Base-by-base conservation (phyloP, 1,140 invertebrate species). In the Paraescarpia echinospica region DNA sequence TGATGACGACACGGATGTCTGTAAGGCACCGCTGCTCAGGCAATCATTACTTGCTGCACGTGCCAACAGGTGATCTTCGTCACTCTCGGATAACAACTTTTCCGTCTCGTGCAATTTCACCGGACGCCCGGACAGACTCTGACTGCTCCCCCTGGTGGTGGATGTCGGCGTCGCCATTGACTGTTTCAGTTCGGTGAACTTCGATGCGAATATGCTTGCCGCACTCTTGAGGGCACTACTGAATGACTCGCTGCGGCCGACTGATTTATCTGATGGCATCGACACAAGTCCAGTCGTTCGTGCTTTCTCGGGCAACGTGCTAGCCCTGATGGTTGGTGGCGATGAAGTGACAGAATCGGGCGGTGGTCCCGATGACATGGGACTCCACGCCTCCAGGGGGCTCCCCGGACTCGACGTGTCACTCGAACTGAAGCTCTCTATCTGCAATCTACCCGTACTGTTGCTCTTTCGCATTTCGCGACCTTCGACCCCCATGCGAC, bases 141-240 rank as follows among this genome's bases (percentile, higher is more conserved):
- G 48, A n/a, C 90, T 92, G 59, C 91, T 92, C 2, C 34, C 92
- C 59, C 33, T 35, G 18, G 51, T 31, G 22, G 88, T 88, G 9
- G 33, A 93, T 51, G 92, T 93, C 9, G 93, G 91, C 8, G 95
- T 94, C 18, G 94, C 95, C 35, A 99, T 98, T 22, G 98, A 98
- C 95, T 98, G 98, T 95, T 99, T 99, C 94, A 99, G 97, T 96
- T 99, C 98, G 94, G 98, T 98, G 93, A 99, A 97, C 95, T 99
- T 99, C 4, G 92, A 77, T 51, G 92, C 94, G 22, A 93, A 89
- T 31, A 41, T 33, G 94, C 98, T 98, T 27, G 97, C 98, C 92
- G 98, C 97, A 88, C 97, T 97, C 33, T 97, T 98, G 34, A 96
- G 94, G 89, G 95, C 94, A 51, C 94, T 95, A 93, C 94, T 95